Conservation (phyloP, 2,888 invertebrate genomes). For the Dasysyrphus tricinctus region DNA sequence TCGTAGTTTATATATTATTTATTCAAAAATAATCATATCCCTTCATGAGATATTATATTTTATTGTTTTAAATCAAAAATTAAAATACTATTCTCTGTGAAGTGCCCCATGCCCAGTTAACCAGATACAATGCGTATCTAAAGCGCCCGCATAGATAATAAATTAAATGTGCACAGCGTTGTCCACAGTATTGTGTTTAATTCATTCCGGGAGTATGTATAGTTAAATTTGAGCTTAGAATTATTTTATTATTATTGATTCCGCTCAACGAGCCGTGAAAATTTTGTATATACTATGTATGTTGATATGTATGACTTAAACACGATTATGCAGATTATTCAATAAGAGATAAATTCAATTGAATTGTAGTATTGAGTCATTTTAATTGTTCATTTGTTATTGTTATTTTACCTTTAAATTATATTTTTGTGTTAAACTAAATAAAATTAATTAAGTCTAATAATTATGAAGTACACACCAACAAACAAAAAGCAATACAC, state of each 20-base stretch:
- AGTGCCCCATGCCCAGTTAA: too few relatives aligned
- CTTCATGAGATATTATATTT: background rate
- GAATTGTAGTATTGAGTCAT: background rate
- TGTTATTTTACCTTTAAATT: background rate
- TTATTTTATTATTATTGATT: background rate
- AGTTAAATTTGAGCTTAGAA: conserved; percentile 5
- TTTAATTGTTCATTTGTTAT: background rate
- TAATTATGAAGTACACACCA: background rate
- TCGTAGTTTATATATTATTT: background rate
- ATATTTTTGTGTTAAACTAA: background rate
- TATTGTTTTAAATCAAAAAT: background rate
- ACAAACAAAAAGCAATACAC: background rate
- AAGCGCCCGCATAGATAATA: background rate
- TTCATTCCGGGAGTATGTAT: background rate
- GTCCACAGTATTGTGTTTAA: background rate
- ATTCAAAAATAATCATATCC: background rate
- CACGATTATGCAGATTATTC: background rate
- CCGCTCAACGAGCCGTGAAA: background rate
- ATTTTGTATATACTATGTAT: too few relatives aligned
- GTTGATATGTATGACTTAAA: too few relatives aligned
- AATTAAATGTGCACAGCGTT: background rate
- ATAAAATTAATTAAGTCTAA: conserved; percentile 5
- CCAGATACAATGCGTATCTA: background rate
- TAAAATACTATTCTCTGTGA: background rate
- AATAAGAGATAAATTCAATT: conserved; percentile 5